Evolutionary conservation across 2,888 invertebrate species (phyloP).

Genomic region (Cephus rjabovi): DNA sequence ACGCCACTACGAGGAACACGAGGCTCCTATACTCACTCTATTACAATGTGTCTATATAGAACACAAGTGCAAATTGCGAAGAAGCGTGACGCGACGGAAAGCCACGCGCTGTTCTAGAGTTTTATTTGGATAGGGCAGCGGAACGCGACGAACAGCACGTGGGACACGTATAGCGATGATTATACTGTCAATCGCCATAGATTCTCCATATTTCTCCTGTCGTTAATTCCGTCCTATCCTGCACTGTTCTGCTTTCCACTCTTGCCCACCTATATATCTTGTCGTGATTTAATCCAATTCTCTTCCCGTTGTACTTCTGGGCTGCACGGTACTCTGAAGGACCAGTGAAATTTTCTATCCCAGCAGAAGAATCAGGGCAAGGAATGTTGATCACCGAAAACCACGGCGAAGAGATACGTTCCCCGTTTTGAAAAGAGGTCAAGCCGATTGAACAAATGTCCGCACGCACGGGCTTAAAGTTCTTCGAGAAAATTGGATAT

Average conservation of each 20-base stretch:
- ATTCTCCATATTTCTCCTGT: not conserved
- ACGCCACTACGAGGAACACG: not conserved
- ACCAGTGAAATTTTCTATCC: not conserved
- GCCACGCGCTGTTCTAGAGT: not conserved
- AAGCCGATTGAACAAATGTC: not conserved
- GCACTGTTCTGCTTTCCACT: not conserved
- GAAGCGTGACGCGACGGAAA: not conserved
- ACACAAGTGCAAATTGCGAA: not conserved
- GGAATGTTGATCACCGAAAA: not conserved
- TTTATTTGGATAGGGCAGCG: not conserved
- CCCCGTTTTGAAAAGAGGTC: not conserved
- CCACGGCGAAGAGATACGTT: not conserved
- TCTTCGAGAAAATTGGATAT: not conserved
- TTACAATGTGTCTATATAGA: not conserved
- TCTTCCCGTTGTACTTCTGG: not conserved
- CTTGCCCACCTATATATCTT: not conserved
- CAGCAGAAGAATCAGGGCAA: not conserved
- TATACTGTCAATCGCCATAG: not conserved
- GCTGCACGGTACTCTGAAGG: not conserved
- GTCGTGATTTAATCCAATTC: not conserved
- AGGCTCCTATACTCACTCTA: not conserved
- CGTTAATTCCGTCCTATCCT: not conserved
- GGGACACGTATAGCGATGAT: not conserved
- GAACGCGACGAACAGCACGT: not conserved
- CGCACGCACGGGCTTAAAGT: not conserved